These are phyloP conservation scores for Metalampra italica DNA, from an alignment of 2,888 invertebrate species.

Conservation along the genomic window DNA sequence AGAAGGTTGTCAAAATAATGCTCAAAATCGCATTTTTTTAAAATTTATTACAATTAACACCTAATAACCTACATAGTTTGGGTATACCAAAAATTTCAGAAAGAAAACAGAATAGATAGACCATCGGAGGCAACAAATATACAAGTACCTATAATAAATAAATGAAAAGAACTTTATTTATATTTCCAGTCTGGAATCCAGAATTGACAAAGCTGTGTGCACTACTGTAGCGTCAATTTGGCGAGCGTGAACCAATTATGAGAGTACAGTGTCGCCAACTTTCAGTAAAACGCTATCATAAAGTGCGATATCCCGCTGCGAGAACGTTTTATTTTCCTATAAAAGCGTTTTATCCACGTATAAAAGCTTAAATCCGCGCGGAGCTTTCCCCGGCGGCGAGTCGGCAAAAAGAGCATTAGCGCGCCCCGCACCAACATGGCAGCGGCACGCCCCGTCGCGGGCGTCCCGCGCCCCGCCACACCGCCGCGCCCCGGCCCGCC, in stretches of 20 bases:
- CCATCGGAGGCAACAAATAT: no score
- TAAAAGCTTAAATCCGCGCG: conserved; percentile 77
- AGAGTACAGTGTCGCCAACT: conserved; percentile 67
- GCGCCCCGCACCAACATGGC: conserved; percentile 61
- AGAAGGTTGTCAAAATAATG: no score
- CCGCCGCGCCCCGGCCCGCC: conserved; percentile 20
- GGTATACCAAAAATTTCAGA: no score
- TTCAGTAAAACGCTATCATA: conserved; percentile 72
- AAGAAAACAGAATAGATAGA: no score
- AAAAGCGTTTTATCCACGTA: conserved; percentile 78
- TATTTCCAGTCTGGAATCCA: no score
- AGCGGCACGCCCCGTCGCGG: conserved; percentile 56
- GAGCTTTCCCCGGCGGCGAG: conserved; percentile 73
- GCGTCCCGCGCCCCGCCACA: conserved; percentile 27
- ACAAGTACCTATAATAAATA: no score
- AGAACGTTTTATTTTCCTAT: conserved; percentile 76
- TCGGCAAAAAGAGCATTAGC: conserved; percentile 74
- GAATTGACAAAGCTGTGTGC: conserved; percentile 4
- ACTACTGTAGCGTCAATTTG: conserved; percentile 48
- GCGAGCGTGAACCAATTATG: conserved; percentile 63
- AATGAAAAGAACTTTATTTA: no score
- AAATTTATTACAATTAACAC: no score
- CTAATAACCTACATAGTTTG: no score
- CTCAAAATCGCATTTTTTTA: no score
- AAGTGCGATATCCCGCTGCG: conserved; percentile 74